Percentiles rank a stretch among this genome's conserved stretches.
phyloP scores from a whole-genome alignment of 2,797 vertebrate genomes.

The Neopelma chrysocephalum region DNA sequence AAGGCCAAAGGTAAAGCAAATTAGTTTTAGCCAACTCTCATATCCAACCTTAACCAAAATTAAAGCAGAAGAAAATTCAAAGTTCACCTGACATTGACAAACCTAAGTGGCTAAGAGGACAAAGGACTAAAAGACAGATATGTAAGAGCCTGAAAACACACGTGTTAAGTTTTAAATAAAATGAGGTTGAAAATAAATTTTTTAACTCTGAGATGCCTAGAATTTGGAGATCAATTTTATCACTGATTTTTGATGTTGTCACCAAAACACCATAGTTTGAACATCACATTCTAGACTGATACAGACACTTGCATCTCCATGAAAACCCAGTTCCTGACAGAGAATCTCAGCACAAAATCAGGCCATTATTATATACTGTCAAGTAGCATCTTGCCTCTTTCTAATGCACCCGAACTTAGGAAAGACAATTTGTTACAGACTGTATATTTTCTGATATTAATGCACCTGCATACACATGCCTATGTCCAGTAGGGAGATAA shows the following conservation, averaged over 20 bases:
- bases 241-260: not conserved
- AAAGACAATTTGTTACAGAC: not conserved
- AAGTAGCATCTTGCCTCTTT: not conserved
- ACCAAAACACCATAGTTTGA: not conserved
- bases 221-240: not conserved
- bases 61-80: constrained; percentile 1
- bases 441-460: not conserved
- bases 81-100: not conserved
- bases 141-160: not conserved
- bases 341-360: not conserved
- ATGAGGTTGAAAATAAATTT: not conserved
- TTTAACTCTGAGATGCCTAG: not conserved
- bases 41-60: not conserved
- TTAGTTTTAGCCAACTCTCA: not conserved
- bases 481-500: not conserved
- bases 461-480: not conserved
- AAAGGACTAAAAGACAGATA: not conserved
- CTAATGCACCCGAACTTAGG: not conserved
- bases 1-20: constrained; percentile 11
- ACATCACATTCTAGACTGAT: not conserved
- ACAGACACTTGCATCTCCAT: rapidly evolving
- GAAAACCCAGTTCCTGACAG: not conserved
- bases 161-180: not conserved
- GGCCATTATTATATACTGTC: not conserved
- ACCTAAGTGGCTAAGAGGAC: not conserved